Evolutionary conservation across 2,113 vertebrate genomes (phyloP), one percentile per base, ranked within the genome.

Genomic region (Ondatra zibethicus): DNA sequence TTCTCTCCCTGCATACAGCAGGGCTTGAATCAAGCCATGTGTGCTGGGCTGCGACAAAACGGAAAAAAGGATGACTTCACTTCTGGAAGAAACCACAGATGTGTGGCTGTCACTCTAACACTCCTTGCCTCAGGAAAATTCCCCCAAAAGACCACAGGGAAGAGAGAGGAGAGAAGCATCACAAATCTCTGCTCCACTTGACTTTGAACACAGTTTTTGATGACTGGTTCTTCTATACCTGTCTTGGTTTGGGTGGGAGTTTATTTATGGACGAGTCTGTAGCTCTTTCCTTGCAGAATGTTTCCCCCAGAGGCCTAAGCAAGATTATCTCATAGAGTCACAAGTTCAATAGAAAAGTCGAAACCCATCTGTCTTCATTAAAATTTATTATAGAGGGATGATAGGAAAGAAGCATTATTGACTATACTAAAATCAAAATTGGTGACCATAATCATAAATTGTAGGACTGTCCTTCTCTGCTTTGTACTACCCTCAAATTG

Each of bases 341-440:
- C 25, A 84, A 88, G 52, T 89, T 42, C n/a, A 85, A 31, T 4
- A 73, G 25, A 77, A 21, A 92, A 39, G 7, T 72, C 19, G 9
- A 84, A 84, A 42, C 66, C 25, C 29, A 77, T 86, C 61, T 78
- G 16, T 77, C 70, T 85, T 72, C 70, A 78, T 61, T 85, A 89
- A 78, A 77, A 89, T 77, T 36, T 92, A n/a, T 47, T 89, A 89
- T 47, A 73, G 36, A 63, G 16, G 27, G n/a, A 94, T 63, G 29
- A 29, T 89, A 16, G 50, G 81, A 89, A 94, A 77, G 61, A 78
- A 94, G 23, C 42, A 86, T 52, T 78, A 65, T 50, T 78, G 27
- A 45, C 42, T 68, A 65, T n/a, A 72, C 23, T 89, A 65, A 89
- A 92, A 91, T 91, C 19, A 89, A 89, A 89, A 80, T 66, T 75